These are phyloP conservation scores for Panthera uncia DNA, from an alignment of 2,113 vertebrate species.

Conservation along the genomic window DNA sequence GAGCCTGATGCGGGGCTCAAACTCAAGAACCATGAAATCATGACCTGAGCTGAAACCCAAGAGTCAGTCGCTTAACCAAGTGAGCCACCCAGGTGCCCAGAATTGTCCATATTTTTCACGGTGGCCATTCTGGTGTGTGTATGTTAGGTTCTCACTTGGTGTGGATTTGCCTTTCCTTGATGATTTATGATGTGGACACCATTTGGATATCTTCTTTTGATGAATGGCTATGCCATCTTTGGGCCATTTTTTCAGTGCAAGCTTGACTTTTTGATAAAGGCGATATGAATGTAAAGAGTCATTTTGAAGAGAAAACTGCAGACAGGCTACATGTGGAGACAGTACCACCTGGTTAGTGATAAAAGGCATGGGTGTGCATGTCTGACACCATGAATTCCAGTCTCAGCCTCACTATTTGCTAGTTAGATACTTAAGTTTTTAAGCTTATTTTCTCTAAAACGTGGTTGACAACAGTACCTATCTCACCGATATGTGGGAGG, in stretches of 20 bases:
- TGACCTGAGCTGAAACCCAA: too few species aligned
- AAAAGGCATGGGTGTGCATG: neutral
- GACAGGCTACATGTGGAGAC: neutral
- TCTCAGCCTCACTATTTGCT: neutral
- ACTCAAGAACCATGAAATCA: too few species aligned
- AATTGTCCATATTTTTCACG: neutral
- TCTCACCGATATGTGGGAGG: neutral
- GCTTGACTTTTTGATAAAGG: neutral
- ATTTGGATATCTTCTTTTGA: neutral
- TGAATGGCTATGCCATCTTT: neutral
- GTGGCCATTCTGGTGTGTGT: neutral
- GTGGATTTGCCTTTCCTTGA: neutral
- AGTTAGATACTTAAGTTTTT: neutral
- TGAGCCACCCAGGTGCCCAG: too few species aligned
- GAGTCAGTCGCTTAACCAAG: too few species aligned
- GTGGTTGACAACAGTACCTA: neutral
- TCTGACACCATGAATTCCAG: neutral
- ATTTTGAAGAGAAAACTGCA: neutral
- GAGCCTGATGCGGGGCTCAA: too few species aligned
- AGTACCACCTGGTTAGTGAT: neutral
- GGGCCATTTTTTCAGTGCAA: neutral
- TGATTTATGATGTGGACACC: neutral
- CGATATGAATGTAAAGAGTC: neutral
- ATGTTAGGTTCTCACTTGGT: neutral
- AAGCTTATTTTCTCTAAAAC: neutral